These are phyloP conservation scores for Mugil cephalus DNA, from an alignment of 2,113 vertebrate species.

Conservation along the genomic window DNA sequence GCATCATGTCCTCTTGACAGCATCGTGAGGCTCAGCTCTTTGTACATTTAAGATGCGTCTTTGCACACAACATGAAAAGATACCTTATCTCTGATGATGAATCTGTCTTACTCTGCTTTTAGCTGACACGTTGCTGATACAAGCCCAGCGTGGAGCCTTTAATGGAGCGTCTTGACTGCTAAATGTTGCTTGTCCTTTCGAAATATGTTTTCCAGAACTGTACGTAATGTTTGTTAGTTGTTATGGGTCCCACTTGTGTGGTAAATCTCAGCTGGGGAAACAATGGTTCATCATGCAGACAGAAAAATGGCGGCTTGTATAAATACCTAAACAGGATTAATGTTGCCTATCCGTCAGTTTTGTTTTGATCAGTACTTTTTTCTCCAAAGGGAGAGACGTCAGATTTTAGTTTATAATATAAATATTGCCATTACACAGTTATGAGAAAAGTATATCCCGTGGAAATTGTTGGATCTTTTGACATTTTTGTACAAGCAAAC, in stretches of 20 bases:
- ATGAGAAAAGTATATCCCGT: background rate
- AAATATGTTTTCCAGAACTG: slow-evolving; percentile 50
- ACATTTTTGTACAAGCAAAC: background rate
- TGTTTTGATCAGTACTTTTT: slow-evolving; percentile 44
- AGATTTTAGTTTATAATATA: slow-evolving; percentile 11
- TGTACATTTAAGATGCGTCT: slow-evolving; percentile 23
- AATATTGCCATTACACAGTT: slow-evolving; percentile 4
- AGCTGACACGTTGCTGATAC: slow-evolving; percentile 28
- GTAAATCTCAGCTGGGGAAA: slow-evolving; percentile 62
- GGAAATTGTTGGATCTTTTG: background rate
- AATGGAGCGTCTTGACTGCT: slow-evolving; percentile 25
- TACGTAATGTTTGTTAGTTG: slow-evolving; percentile 56
- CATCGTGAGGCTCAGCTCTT: slow-evolving; percentile 2
- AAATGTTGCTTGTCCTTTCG: slow-evolving; percentile 50
- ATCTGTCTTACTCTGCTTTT: slow-evolving; percentile 8
- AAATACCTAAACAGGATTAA: slow-evolving; percentile 53
- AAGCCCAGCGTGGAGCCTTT: slow-evolving; percentile 38
- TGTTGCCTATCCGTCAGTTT: slow-evolving; percentile 43
- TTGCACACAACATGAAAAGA: slow-evolving; percentile 43
- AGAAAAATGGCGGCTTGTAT: slow-evolving; percentile 49
- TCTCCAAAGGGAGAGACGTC: slow-evolving; percentile 1
- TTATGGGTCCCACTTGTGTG: slow-evolving; percentile 60
- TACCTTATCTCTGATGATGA: slow-evolving; percentile 39
- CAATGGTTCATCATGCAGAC: slow-evolving; percentile 39
- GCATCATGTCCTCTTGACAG: slow-evolving; percentile 35